phyloP scores from a whole-genome alignment of 2,888 invertebrate species.

The Drosophila antonietae region DNA sequence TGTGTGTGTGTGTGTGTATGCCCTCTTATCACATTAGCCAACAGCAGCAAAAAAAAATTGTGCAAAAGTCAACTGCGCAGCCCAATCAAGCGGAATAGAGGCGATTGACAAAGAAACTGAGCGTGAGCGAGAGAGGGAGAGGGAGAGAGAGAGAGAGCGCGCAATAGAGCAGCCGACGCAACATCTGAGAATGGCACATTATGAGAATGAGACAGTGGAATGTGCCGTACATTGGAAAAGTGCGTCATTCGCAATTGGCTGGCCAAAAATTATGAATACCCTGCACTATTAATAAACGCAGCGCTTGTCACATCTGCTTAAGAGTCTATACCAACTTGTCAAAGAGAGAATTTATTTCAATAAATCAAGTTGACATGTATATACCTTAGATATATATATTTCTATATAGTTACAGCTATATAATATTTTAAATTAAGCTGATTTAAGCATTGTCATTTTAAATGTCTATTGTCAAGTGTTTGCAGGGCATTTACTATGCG shows the following conservation, averaged over 20 bases:
- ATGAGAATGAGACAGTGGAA: constrained; percentile 13
- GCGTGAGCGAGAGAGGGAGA: neutral
- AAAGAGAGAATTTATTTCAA: too few relatives aligned
- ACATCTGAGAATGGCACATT: neutral
- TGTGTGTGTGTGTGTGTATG: neutral
- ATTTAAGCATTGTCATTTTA: neutral
- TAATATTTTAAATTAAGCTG: neutral
- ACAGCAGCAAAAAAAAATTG: constrained; percentile 33
- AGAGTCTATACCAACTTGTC: neutral
- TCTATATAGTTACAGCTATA: neutral
- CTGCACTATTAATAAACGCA: neutral
- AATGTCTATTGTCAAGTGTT: neutral
- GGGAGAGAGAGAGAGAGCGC: neutral
- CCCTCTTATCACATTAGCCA: constrained; percentile 38
- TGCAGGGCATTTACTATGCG: neutral
- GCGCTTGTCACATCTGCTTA: neutral
- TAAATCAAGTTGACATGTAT: neutral
- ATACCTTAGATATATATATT: too few relatives aligned
- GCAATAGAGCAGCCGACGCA: neutral
- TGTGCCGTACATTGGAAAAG: constrained; percentile 26
- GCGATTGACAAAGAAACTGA: neutral
- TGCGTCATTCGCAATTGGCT: constrained; percentile 42
- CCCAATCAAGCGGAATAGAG: constrained; percentile 18
- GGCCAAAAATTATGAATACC: constrained; percentile 1
- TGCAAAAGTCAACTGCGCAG: constrained; percentile 54